Evolutionary conservation across 2,797 vertebrate species (phyloP), one percentile per base, ranked within the genome.

Genomic region (Acanthiza pusilla): DNA sequence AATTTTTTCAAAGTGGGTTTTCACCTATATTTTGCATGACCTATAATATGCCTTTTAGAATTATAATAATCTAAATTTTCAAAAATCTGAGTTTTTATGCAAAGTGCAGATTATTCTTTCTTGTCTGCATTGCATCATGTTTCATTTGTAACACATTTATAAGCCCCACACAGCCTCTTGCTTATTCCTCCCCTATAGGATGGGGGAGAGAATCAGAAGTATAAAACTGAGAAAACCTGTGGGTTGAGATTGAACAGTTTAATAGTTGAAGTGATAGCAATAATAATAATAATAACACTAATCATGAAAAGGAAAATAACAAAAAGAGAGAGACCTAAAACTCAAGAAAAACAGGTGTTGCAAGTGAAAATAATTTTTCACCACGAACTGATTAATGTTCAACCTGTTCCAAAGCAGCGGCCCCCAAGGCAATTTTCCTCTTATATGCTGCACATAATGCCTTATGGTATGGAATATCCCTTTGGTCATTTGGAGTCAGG

Each of bases 141-240:
- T 66, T 85, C 19, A 40, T 48, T 73, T 70, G 65, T 36, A 57
- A 11, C 0, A 10, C 2, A 61, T 70, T 74, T 58, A 50, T 50
- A 26, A 57, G 16, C 19, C 30, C 16, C n/a, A 27, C 11, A 38
- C 7, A 27, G 6, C 38, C 25, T 70, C 16, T 55, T n/a, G 19
- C 29, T 47, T 29, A 12, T 27, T 38, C 29, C 23, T 55, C 6
- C 29, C 8, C 16, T 5, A 32, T 48, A 19, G 12, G 10, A 63
- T 29, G 16, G 13, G 29, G 7, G 18, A 63, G 20, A 32, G 16
- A 73, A 65, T 48, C 0, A 0, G 45, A 40, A 55, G 16, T 2
- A 38, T 25, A 45, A 63, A 65, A 62, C 16, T 29, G 34, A 55
- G 29, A 65, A 63, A 65, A 83, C 6, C 10, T 10, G 11, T 30